Base-by-base conservation (phyloP, 2,113 vertebrate species). In the Columba livia region DNA sequence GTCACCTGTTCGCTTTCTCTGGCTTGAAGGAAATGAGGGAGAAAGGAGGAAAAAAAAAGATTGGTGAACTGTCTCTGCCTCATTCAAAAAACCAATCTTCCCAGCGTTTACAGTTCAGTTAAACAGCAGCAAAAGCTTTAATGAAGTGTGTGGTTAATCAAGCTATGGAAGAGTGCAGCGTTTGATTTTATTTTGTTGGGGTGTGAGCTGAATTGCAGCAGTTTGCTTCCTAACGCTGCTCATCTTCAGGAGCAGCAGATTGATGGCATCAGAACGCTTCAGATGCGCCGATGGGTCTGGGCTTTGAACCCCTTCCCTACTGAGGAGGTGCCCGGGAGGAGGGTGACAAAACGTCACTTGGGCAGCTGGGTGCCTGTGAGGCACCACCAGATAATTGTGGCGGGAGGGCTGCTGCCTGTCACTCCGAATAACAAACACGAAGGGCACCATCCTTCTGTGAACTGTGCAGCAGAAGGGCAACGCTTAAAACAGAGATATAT, bases 251-350 rank as follows among this genome's bases (percentile, higher is more conserved):
- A 93, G 60, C 42, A 38, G 64, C 11, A 20, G 86, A 57, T 82
- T 84, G 88, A 64, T 36, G 14, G 71, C 23, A 6, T 91, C 80
- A 60, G 51, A 89, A 48, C 53, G 72, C 96, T 90, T 80, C 72
- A 67, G 82, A 73, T 48, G 75, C 47, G 7, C 54, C 26, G 74
- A 61, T 75, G 92, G 4, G 9, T 51, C 79, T 72, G 67, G 73
- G 64, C 94, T 97, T 96, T 96, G 93, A 97, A 86, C 70, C 53
- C 64, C 10, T 73, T 87, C 85, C 93, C 96, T 93, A 81, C 73
- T 89, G 95, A 79, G 70, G 62, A 50, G 60, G 21, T 13, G 11
- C 89, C 90, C 79, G 26, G 77, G 90, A 94, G 94, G 79, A 93
- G 84, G 92, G 84, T 7, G 40, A 47, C 44, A 47, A 47, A 47